phyloP scores from a whole-genome alignment of 2,797 vertebrate genomes.

The Liasis olivaceus region DNA sequence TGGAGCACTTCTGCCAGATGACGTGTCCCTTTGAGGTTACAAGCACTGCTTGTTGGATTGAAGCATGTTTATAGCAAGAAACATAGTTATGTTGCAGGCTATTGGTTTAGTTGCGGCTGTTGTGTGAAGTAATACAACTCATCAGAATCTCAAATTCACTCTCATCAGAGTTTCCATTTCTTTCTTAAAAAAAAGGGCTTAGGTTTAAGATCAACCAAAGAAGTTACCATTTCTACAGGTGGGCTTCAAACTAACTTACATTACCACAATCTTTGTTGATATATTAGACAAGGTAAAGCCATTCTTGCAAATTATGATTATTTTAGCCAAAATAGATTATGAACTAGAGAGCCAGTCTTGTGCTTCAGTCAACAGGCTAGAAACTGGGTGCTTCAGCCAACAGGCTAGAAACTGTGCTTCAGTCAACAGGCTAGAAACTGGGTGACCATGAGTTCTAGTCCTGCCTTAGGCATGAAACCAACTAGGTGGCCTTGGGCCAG shows the following conservation, averaged over 20 bases:
- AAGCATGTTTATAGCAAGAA: not conserved
- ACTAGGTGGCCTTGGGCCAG: too few species aligned
- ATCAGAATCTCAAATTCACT: not conserved
- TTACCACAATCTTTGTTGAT: not conserved
- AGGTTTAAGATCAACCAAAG: not conserved
- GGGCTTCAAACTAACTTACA: not conserved
- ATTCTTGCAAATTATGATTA: not conserved
- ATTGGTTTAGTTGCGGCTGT: not conserved
- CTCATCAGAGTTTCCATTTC: not conserved
- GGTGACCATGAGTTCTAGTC: not conserved
- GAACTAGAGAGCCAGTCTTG: not conserved
- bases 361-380: not conserved
- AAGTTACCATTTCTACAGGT: not conserved
- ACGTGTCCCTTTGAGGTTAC: not conserved
- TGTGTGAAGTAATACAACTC: not conserved
- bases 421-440: not conserved
- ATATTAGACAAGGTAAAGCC: not conserved
- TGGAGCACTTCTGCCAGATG: not conserved
- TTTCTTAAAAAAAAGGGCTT: not conserved
- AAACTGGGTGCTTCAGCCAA: not conserved
- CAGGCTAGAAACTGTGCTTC: not conserved
- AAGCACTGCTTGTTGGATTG: not conserved
- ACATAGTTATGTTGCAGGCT: not conserved
- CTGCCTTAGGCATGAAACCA: not conserved
- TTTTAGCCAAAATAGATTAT: not conserved